A percentile compares a stretch with the other conserved stretches of the same genome.
Conservation (phyloP, 1,140 invertebrate genomes). For the Antheraea mylitta region DNA sequence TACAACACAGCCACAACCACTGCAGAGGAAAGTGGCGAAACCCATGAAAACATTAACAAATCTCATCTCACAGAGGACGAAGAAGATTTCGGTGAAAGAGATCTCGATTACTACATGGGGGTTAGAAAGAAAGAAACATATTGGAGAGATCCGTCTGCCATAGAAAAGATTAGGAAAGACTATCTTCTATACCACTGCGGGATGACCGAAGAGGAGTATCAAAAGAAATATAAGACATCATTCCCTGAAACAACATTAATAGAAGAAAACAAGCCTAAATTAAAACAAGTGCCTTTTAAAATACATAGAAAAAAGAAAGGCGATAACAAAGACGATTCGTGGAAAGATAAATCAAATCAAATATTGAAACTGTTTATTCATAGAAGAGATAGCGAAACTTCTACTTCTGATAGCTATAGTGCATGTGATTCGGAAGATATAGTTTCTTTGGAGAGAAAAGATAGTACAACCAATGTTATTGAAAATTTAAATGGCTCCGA, state of each 20-base stretch:
- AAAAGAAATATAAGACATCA: constrained; percentile 56
- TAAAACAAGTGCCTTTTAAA: constrained; percentile 70
- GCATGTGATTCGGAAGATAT: constrained; percentile 56
- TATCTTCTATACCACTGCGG: constrained; percentile 69
- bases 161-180: constrained; percentile 68
- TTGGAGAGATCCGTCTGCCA: constrained; percentile 63
- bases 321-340: constrained; percentile 59
- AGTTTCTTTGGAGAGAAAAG: neutral
- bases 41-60: constrained; percentile 22
- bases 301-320: constrained; percentile 60
- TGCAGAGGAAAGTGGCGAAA: constrained; percentile 38
- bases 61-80: constrained; percentile 34
- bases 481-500: neutral
- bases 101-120: constrained; percentile 64
- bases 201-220: constrained; percentile 65
- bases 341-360: constrained; percentile 57
- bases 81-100: constrained; percentile 52
- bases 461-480: neutral
- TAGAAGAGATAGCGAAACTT: constrained; percentile 54
- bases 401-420: constrained; percentile 68
- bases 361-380: constrained; percentile 69
- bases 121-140: constrained; percentile 56
- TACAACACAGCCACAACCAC: constrained; percentile 44
- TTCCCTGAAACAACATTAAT: constrained; percentile 37
- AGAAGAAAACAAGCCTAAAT: constrained; percentile 38